Evolutionary conservation across 2,113 vertebrate species (phyloP).

Genomic region (Calypte anna): DNA sequence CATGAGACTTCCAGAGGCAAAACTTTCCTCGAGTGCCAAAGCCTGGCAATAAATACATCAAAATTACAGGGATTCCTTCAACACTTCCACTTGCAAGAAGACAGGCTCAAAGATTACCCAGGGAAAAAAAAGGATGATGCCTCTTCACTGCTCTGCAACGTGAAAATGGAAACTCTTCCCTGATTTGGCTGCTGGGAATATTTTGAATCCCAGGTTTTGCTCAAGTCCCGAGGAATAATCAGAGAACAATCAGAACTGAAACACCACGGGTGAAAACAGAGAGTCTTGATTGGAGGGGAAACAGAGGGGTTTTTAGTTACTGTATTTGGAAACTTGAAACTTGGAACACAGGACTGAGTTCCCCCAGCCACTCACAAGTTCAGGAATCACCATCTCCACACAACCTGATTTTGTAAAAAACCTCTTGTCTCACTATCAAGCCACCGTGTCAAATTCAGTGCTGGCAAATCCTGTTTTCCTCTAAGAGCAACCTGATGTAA

Average conservation of each 20-base stretch:
- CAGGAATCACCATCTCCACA: not conserved
- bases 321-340: not conserved
- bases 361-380: not conserved
- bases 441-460: not conserved
- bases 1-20: not conserved
- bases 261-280: not conserved
- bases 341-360: accelerated
- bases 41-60: not conserved
- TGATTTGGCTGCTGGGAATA: not conserved
- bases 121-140: too few relatives aligned
- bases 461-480: not conserved
- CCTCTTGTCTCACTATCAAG: not conserved
- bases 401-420: not conserved
- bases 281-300: not conserved
- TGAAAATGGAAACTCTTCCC: not conserved
- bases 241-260: not conserved
- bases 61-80: not conserved
- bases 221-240: not conserved
- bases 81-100: not conserved
- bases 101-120: not conserved
- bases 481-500: not conserved
- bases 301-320: not conserved
- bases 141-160: not conserved
- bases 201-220: not conserved
- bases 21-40: not conserved